phyloP scores from a whole-genome alignment of 2,113 vertebrate species.

The Serinus canaria region DNA sequence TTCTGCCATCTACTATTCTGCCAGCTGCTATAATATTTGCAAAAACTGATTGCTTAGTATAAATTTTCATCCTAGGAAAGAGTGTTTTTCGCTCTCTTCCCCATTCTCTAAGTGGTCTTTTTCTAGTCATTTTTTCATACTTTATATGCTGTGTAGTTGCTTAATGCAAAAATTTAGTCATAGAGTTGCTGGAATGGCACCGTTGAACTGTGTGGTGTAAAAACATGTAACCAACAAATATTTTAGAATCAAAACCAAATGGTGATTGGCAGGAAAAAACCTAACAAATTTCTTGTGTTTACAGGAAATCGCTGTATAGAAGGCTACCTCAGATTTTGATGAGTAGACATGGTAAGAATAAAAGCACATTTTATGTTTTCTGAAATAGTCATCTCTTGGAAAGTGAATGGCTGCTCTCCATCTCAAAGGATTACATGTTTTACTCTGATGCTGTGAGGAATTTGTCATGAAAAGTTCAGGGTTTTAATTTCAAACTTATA shows the following conservation, averaged over 20 bases:
- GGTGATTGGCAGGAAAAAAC: rapidly evolving
- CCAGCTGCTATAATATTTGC: not conserved
- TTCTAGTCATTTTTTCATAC: not conserved
- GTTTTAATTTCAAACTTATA: not conserved
- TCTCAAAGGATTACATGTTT: not conserved
- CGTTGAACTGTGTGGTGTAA: not conserved
- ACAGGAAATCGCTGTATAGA: not conserved
- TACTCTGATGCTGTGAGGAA: not conserved
- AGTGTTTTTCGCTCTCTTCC: rapidly evolving
- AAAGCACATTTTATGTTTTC: not conserved
- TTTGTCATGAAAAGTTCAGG: not conserved
- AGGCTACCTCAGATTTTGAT: not conserved
- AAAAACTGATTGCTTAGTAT: not conserved
- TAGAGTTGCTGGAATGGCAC: not conserved
- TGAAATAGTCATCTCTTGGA: not conserved
- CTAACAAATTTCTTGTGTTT: not conserved
- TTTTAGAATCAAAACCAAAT: not conserved
- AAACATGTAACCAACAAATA: not conserved
- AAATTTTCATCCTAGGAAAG: not conserved
- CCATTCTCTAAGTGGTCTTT: not conserved
- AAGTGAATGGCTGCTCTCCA: not conserved
- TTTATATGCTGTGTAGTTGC: not conserved
- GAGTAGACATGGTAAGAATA: conserved; percentile 47
- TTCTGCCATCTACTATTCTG: not conserved
- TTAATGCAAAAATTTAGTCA: not conserved